phyloP scores from a whole-genome alignment of 2,797 vertebrate genomes.

The Peromyscus aztecus region DNA sequence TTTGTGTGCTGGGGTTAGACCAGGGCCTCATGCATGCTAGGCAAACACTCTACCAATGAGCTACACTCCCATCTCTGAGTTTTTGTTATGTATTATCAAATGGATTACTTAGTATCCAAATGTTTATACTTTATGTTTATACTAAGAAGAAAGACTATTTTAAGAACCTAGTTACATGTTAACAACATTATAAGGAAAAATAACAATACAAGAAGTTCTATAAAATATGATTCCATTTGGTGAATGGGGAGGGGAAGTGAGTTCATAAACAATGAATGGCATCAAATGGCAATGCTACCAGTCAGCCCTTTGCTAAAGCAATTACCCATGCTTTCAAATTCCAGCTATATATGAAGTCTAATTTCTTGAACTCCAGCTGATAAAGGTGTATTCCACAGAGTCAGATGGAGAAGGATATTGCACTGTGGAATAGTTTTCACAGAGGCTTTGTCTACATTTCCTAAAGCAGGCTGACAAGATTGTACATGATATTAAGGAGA shows the following conservation, averaged over 20 bases:
- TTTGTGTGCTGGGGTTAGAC: not conserved
- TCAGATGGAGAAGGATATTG: not conserved
- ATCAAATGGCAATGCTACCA: rapidly evolving
- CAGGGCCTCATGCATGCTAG: not conserved
- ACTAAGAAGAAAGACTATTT: not conserved
- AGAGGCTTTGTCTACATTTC: not conserved
- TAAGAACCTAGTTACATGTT: not conserved
- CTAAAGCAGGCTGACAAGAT: not conserved
- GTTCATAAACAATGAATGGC: not conserved
- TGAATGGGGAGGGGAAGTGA: not conserved
- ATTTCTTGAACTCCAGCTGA: not conserved
- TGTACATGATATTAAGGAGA: not conserved
- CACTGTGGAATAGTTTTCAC: not conserved
- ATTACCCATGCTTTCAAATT: not conserved
- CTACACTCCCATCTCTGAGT: not conserved
- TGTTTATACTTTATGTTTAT: not conserved
- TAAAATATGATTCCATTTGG: not conserved
- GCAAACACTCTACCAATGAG: not conserved
- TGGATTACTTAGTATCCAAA: not conserved
- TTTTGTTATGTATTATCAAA: not conserved
- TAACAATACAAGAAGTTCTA: not conserved
- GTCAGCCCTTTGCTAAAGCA: not conserved
- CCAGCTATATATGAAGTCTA: not conserved
- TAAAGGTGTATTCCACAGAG: not conserved
- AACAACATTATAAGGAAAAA: not conserved